Evolutionary conservation across 2,113 vertebrate species (phyloP).

Genomic region (Vanacampus margaritifer): DNA sequence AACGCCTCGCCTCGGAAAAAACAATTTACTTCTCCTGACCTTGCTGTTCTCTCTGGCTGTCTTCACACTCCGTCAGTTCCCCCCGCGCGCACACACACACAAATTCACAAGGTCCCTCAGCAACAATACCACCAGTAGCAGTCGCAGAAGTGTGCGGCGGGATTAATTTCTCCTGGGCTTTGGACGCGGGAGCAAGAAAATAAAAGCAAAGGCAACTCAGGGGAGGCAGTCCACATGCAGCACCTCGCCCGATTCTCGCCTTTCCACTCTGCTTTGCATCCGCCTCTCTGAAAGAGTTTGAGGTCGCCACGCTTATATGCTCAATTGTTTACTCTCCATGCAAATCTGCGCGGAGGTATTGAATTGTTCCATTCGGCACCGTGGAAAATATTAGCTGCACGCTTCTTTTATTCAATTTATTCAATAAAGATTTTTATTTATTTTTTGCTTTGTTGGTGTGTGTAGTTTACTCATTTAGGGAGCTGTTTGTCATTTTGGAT

Average conservation of each 20-base stretch:
- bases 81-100: slow-evolving; percentile 13
- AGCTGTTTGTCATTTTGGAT: neutral
- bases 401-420: neutral
- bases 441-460: no score
- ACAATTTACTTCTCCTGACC: slow-evolving; percentile 41
- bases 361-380: slow-evolving; percentile 45
- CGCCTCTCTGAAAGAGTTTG: slow-evolving; percentile 19
- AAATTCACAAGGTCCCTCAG: neutral
- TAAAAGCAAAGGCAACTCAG: slow-evolving; percentile 53
- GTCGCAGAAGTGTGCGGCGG: slow-evolving; percentile 29
- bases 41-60: slow-evolving; percentile 21
- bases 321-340: slow-evolving; percentile 55
- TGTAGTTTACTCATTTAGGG: neutral
- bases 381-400: slow-evolving; percentile 39
- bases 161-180: slow-evolving; percentile 75
- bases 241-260: slow-evolving; percentile 37
- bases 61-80: slow-evolving; percentile 22
- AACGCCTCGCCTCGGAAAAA: slow-evolving; percentile 26
- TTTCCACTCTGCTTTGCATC: slow-evolving; percentile 47
- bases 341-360: slow-evolving; percentile 50
- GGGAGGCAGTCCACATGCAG: slow-evolving; percentile 50
- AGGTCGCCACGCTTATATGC: slow-evolving; percentile 28
- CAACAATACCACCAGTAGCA: slow-evolving; percentile 11
- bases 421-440: no score
- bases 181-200: slow-evolving; percentile 59